Evolutionary conservation across 1,140 invertebrate genomes (phyloP).

Genomic region (Maconellicoccus hirsutus): DNA sequence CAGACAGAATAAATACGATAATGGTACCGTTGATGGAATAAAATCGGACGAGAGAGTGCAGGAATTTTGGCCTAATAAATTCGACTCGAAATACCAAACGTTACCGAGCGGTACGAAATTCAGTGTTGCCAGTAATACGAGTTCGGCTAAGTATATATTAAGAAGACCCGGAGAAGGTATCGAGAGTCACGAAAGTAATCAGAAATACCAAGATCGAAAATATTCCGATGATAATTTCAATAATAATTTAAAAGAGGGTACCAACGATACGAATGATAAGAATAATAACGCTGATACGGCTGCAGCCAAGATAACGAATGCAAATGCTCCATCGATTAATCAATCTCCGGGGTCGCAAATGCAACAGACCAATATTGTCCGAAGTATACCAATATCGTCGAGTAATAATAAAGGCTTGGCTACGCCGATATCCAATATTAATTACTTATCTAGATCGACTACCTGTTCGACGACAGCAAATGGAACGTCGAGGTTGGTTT

Average conservation of each 20-base stretch:
- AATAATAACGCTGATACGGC: constrained; percentile 1
- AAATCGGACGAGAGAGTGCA: constrained; percentile 31
- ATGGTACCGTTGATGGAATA: constrained; percentile 24
- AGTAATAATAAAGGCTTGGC: constrained; percentile 23
- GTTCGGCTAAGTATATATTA: neutral
- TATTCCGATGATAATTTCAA: neutral
- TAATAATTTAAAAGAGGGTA: neutral
- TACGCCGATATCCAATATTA: constrained; percentile 16
- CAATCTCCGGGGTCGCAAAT: constrained; percentile 34
- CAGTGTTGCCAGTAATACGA: constrained; percentile 26
- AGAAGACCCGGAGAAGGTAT: constrained; percentile 24
- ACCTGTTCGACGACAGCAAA: neutral
- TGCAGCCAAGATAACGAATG: constrained; percentile 29
- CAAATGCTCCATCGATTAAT: constrained; percentile 27
- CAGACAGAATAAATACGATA: constrained; percentile 19
- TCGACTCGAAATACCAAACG: constrained; percentile 86
- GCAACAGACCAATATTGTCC: constrained; percentile 35
- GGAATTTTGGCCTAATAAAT: constrained; percentile 55
- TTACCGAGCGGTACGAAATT: constrained; percentile 60
- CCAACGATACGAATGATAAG: constrained; percentile 6
- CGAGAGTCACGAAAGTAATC: constrained; percentile 12
- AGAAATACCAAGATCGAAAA: neutral
- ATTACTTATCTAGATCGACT: constrained; percentile 23
- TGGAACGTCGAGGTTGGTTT: neutral
- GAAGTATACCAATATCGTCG: constrained; percentile 33